Base-by-base conservation (phyloP, 1,140 invertebrate species). In the Telenomus remus region DNA sequence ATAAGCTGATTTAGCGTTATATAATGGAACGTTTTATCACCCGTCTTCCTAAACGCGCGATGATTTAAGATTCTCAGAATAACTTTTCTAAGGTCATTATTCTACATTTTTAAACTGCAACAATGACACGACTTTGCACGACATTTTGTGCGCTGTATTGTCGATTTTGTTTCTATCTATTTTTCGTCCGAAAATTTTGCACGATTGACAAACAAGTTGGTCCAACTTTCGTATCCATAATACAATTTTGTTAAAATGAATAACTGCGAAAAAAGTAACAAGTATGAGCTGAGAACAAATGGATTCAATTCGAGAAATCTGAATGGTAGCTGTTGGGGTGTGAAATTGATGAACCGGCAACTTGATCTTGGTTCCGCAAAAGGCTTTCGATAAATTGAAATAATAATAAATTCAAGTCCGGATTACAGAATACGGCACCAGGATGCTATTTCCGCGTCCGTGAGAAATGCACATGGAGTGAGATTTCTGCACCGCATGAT, bases 381-480 rank as follows among this genome's bases (percentile, higher is more conserved):
- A 43, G 13, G 44, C 19, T 13, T 69, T 53, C 55, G 65, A 69
- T 59, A 48, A 61, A 71, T 71, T 63, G 63, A 68, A 64, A 74
- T 71, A 79, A 71, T 74, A 73, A 75, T 75, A 79, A 66, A 79
- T 74, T 57, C 46, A 42, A 13, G 53, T 46, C 48, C 66, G 59
- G 34, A 56, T 71, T 63, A 66, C 51, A 64, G 66, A 70, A 53
- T 47, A 54, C 47, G 66, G 55, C 64, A 56, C 57, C 63, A 33
- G 73, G 49, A 76, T 55, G 79, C 71, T 81, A 81, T 81, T 81
- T 79, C 79, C 69, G 65, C 72, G 56, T 79, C 59, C 74, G 65
- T 79, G 76, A 78, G 74, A 79, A 79, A 81, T 81, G 69, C 69
- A 79, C 71, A 79, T 80, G 79, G 73, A 66, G 56, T 60, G 74